A percentile compares a stretch with the other conserved stretches of the same genome.
These are phyloP conservation scores for Tympanuchus pallidicinctus DNA, from an alignment of 2,113 vertebrate genomes.

Conservation along the genomic window DNA sequence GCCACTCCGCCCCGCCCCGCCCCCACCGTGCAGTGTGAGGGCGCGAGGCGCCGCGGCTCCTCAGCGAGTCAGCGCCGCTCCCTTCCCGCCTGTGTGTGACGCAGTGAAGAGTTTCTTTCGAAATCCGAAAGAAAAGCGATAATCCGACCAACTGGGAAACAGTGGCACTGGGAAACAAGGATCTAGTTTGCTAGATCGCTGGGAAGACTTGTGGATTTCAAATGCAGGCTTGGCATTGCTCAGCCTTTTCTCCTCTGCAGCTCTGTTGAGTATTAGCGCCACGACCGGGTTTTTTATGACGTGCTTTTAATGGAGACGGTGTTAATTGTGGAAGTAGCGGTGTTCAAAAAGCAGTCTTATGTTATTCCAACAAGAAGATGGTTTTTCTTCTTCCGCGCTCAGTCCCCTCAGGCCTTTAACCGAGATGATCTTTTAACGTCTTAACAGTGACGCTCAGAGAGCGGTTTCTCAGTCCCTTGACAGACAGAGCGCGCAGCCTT, in stretches of 20 bases:
- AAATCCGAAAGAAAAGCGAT: not conserved
- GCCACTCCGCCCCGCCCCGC: no score
- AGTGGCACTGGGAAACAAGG: not conserved
- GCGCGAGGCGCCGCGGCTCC: no score
- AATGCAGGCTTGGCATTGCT: not conserved
- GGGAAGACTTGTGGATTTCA: not conserved
- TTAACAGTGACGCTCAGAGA: not conserved
- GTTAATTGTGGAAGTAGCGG: not conserved
- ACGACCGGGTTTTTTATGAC: fast-evolving
- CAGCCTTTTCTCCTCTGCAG: not conserved
- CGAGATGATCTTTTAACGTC: not conserved
- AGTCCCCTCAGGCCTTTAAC: not conserved
- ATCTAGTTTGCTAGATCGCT: not conserved
- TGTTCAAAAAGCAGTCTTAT: not conserved
- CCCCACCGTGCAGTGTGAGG: no score
- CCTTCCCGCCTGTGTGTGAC: no score
- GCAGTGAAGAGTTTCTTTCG: no score
- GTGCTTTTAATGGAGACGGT: not conserved
- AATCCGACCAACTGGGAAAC: not conserved
- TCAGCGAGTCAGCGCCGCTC: no score
- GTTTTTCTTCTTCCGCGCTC: not conserved
- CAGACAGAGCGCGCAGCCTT: fast-evolving
- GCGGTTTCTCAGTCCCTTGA: not conserved
- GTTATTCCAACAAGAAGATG: not conserved
- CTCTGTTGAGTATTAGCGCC: not conserved